A percentile compares a stretch with the other conserved stretches of the same genome.
These are phyloP conservation scores for Cyprinodon brontotheroides DNA, from an alignment of 2,113 vertebrate genomes.

Conservation along the genomic window DNA sequence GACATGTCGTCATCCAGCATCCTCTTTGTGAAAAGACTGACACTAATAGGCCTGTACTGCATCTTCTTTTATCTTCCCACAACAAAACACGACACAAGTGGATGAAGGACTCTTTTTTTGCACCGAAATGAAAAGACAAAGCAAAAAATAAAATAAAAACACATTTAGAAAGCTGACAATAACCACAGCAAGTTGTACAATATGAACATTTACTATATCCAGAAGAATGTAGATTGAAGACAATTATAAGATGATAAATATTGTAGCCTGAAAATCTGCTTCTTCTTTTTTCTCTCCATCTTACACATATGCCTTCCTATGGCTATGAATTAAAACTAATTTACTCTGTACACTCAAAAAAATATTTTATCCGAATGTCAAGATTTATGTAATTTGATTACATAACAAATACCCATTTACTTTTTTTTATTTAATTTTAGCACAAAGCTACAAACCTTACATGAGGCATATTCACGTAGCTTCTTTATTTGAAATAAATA, in stretches of 20 bases:
- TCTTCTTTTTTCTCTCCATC: not conserved
- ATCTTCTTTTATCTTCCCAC: slow-evolving; percentile 30
- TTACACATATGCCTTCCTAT: not conserved
- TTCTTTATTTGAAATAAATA: no score
- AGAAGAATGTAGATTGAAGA: not conserved
- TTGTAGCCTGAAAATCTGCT: not conserved
- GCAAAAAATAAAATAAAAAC: not conserved
- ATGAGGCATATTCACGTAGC: no score
- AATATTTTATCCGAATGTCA: no score
- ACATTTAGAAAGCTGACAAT: slow-evolving; percentile 7
- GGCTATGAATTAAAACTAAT: not conserved
- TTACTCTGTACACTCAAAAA: not conserved
- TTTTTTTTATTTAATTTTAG: no score
- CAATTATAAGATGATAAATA: not conserved
- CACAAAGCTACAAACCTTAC: no score
- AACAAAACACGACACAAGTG: not conserved
- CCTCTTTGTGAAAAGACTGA: slow-evolving; percentile 22
- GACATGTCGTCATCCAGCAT: slow-evolving; percentile 18
- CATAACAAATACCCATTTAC: no score
- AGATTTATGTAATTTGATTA: no score
- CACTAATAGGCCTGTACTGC: slow-evolving; percentile 15
- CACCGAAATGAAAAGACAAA: slow-evolving; percentile 2
- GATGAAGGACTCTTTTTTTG: not conserved
- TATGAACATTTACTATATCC: not conserved
- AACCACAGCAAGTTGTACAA: slow-evolving; percentile 2